Base-by-base conservation (phyloP, 1,140 invertebrate species). In the Hirudo medicinalis region DNA sequence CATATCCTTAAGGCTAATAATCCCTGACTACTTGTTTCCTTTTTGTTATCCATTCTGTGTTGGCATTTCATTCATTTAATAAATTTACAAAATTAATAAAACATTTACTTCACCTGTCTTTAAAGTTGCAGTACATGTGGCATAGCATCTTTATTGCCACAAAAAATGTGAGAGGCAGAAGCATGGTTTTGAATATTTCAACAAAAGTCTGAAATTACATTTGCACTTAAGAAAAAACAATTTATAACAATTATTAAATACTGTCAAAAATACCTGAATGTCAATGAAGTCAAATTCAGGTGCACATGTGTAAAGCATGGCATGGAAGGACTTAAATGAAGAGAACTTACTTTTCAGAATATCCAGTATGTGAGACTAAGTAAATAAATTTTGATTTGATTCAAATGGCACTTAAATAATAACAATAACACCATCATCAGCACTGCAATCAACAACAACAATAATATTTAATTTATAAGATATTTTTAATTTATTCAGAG, bases 251-350 rank as follows among this genome's bases (percentile, higher is more conserved):
- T 63, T 32, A 63, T n/a, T 63, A 13, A 63, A 19, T 63, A 1
- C 8, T 63, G 9, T 20, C 22, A 63, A 63, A 70, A 63, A 71
- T 75, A 84, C 84, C 73, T 82, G 80, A 54, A 74, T 40, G 68
- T 81, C 86, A 20, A 92, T 77, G 77, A 91, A 91, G 75, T 91
- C 89, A 81, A 92, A 92, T 76, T 91, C 90, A 0, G 86, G 82
- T 2, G 89, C 87, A 82, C 91, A 93, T 0, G 89, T 91, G 75
- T 93, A 93, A 17, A 93, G 81, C 76, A 89, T 80, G 0, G 90
- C 91, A 77, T 92, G 89, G 77, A 92, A 92, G 75, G 87, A 88
- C 76, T 86, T 86, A 78, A 87, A 91, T 75, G 85, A 80, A 0
- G 85, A 86, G 57, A 93, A 86, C 80, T 92, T 92, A 1, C 90